A percentile compares a stretch with the other conserved stretches of the same genome.
Conservation (phyloP, 2,797 vertebrate species). For the Pangasius macronema region DNA sequence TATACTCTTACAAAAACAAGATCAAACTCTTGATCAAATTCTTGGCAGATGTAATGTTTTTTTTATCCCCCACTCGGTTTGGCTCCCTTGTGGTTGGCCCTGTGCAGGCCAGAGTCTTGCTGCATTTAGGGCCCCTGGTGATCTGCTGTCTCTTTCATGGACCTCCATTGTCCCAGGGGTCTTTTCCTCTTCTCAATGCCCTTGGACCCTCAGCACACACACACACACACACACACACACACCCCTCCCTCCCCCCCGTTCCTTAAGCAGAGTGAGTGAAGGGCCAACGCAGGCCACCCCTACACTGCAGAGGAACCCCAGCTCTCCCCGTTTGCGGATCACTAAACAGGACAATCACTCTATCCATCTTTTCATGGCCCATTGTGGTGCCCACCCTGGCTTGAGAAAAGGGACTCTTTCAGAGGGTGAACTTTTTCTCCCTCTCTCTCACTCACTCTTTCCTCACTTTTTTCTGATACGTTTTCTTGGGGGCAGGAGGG, state of each 20-base stretch:
- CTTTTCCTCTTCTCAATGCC: constrained; percentile 78
- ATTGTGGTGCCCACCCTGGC: constrained; percentile 79
- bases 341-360: constrained; percentile 89
- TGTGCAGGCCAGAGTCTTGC: constrained; percentile 31
- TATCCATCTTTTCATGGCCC: constrained; percentile 83
- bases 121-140: constrained; percentile 44
- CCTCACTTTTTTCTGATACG: constrained; percentile 60
- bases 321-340: constrained; percentile 81
- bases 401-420: constrained; percentile 81
- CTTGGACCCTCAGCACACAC: constrained; percentile 75
- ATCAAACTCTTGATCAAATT: constrained; percentile 16
- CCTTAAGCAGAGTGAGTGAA: constrained; percentile 77
- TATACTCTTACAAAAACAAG: constrained; percentile 1
- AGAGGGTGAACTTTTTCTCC: constrained; percentile 73
- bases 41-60: constrained; percentile 34
- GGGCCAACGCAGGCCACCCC: constrained; percentile 77
- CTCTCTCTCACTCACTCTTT: constrained; percentile 55
- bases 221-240: not conserved
- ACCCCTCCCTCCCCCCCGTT: constrained; percentile 47
- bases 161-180: constrained; percentile 69
- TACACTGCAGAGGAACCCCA: constrained; percentile 72
- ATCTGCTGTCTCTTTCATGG: constrained; percentile 60
- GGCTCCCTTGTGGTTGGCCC: constrained; percentile 46
- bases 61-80: constrained; percentile 23
- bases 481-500: constrained; percentile 56